These are phyloP conservation scores for Cheilosia grossa DNA, from an alignment of 2,888 invertebrate genomes.

Conservation along the genomic window DNA sequence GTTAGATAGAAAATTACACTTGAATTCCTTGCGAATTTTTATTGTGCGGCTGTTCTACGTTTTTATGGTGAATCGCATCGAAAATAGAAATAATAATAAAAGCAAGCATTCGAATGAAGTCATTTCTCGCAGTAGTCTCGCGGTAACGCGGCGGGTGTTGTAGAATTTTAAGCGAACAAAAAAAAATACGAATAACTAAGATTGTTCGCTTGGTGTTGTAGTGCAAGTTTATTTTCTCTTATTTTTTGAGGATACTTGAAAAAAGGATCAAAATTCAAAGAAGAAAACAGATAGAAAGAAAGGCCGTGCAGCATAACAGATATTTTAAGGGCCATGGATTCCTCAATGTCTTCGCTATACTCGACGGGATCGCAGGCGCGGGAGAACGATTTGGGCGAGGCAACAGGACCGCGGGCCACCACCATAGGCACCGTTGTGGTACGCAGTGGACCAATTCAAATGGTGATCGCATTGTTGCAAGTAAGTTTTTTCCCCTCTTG, in stretches of 20 bases:
- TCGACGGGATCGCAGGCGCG: slow-evolving; percentile 77
- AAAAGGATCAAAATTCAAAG: slow-evolving; percentile 25
- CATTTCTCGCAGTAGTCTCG: slow-evolving; percentile 60
- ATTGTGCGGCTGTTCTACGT: slow-evolving; percentile 15
- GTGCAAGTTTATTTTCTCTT: slow-evolving; percentile 18
- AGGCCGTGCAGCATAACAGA: too few species aligned
- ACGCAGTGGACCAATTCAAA: slow-evolving; percentile 92
- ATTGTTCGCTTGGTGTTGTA: slow-evolving; percentile 16
- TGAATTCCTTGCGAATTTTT: slow-evolving; percentile 25
- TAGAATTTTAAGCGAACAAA: slow-evolving; percentile 45
- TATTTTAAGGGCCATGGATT: slow-evolving; percentile 77
- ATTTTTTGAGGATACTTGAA: slow-evolving; percentile 25
- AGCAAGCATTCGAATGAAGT: slow-evolving; percentile 66
- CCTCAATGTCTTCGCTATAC: slow-evolving; percentile 82
- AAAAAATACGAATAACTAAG: not conserved
- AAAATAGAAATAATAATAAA: slow-evolving; percentile 62
- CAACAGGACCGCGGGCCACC: slow-evolving; percentile 85
- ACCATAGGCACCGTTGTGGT: slow-evolving; percentile 96
- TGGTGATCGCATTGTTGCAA: slow-evolving; percentile 94
- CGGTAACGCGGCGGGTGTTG: slow-evolving; percentile 45
- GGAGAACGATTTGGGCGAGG: slow-evolving; percentile 60
- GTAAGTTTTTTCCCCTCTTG: slow-evolving; percentile 84
- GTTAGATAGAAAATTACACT: slow-evolving; percentile 17
- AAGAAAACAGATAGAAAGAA: slow-evolving; percentile 16
- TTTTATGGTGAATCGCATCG: slow-evolving; percentile 47